These are phyloP conservation scores for Circaetus gallicus DNA, from an alignment of 2,113 vertebrate species.

Conservation along the genomic window DNA sequence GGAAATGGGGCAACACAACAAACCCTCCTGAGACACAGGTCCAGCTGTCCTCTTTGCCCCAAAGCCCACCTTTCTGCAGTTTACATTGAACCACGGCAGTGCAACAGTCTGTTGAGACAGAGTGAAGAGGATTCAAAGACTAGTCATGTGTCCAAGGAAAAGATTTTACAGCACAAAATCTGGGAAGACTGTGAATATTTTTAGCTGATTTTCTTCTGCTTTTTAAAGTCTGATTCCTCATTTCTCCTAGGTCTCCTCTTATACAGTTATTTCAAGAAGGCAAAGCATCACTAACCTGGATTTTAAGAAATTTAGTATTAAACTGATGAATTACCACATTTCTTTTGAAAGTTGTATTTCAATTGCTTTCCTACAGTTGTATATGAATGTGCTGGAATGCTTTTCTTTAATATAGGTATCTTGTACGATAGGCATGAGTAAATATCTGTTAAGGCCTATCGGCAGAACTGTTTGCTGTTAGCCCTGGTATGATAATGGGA, in stretches of 20 bases:
- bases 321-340: background rate
- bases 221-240: background rate
- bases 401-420: background rate
- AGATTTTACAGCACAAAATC: background rate
- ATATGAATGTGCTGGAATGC: background rate
- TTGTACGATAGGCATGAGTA: background rate
- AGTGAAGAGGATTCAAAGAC: background rate
- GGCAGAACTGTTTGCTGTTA: background rate
- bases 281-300: background rate
- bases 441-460: background rate
- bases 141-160: background rate
- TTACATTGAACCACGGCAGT: background rate
- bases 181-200: background rate
- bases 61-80: background rate
- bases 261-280: background rate
- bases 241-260: background rate
- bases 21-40: background rate
- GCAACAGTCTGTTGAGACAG: background rate
- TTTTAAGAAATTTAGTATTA: background rate
- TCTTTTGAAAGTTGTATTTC: background rate
- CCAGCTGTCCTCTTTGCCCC: background rate
- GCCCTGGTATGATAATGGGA: background rate
- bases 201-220: background rate
- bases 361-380: background rate
- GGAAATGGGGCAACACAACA: background rate